Evolutionary conservation across 2,888 invertebrate species (phyloP).

Genomic region (Tenthredo scrophulariae): DNA sequence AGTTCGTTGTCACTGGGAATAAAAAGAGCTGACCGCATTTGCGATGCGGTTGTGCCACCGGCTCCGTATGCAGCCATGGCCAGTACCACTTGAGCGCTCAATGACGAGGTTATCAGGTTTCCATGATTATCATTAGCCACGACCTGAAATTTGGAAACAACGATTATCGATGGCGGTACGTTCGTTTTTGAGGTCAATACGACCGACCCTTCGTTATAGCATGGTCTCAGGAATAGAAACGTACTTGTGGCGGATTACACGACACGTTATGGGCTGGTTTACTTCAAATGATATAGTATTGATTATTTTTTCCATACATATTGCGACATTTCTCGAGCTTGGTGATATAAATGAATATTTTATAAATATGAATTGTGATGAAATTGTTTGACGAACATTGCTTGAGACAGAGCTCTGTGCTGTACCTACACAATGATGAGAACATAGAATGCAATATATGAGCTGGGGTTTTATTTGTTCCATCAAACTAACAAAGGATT

Average conservation of each 20-base stretch:
- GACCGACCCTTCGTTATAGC: not conserved
- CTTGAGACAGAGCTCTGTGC: too few species aligned
- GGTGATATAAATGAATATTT: not conserved
- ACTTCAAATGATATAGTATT: too few species aligned
- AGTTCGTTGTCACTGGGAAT: conserved; percentile 62
- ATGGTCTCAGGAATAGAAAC: not conserved
- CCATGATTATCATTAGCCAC: conserved; percentile 7
- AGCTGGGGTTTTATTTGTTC: not conserved
- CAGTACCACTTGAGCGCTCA: conserved; percentile 73
- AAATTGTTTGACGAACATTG: not conserved
- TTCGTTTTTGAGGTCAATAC: not conserved
- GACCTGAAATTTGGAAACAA: not conserved
- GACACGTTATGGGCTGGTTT: too few species aligned
- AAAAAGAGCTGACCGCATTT: conserved; percentile 66
- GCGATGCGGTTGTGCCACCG: conserved; percentile 64
- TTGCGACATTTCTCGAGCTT: not conserved
- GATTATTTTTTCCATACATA: too few species aligned
- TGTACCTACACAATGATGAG: not conserved
- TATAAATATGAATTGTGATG: not conserved
- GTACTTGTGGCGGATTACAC: not conserved
- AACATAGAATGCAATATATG: not conserved
- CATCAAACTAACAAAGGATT: not conserved
- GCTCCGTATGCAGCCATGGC: conserved; percentile 73
- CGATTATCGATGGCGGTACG: not conserved
- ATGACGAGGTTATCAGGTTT: conserved; percentile 72